A percentile compares a stretch with the other conserved stretches of the same genome.
These are phyloP conservation scores for Lissocephala sabroskyi DNA, from an alignment of 2,888 invertebrate genomes.

Conservation along the genomic window DNA sequence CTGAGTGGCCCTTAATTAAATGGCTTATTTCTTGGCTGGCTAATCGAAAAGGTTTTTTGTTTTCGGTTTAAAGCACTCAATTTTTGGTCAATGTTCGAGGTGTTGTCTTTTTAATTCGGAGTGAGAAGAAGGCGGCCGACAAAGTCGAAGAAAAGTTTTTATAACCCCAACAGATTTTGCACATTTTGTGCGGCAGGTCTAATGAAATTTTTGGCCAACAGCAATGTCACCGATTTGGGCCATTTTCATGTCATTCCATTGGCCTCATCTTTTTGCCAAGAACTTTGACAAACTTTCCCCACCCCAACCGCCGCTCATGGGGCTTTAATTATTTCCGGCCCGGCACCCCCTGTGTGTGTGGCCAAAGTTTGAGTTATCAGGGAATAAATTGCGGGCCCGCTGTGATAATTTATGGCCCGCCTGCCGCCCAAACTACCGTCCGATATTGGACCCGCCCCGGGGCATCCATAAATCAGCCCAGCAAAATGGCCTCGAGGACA, in stretches of 20 bases:
- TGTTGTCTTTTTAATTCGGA: too few species aligned
- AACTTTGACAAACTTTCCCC: slow-evolving; percentile 18
- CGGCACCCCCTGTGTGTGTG: slow-evolving; percentile 20
- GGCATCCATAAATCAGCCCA: slow-evolving; percentile 32
- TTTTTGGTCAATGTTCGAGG: too few species aligned
- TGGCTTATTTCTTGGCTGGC: slow-evolving; percentile 19
- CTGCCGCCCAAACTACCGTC: not conserved
- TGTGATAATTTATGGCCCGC: slow-evolving; percentile 12
- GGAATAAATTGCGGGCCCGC: slow-evolving; percentile 28
- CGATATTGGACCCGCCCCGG: slow-evolving; percentile 3
- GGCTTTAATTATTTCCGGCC: slow-evolving; percentile 42
- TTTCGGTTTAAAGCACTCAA: too few species aligned
- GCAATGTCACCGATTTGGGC: not conserved
- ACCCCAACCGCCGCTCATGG: slow-evolving; percentile 7
- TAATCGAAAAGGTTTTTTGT: too few species aligned
- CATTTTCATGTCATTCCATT: slow-evolving; percentile 8
- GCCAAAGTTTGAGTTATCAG: slow-evolving; percentile 39
- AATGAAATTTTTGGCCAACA: slow-evolving; percentile 47
- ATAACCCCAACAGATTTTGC: slow-evolving; percentile 42
- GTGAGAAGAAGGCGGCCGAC: too few species aligned
- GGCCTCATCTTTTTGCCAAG: slow-evolving; percentile 18
- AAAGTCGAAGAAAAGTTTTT: slow-evolving; percentile 45
- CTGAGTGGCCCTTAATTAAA: too few species aligned
- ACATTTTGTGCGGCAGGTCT: slow-evolving; percentile 15
- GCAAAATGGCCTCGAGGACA: slow-evolving; percentile 11